Base-by-base conservation (phyloP, 2,113 vertebrate genomes). In the Elgaria multicarinata region DNA sequence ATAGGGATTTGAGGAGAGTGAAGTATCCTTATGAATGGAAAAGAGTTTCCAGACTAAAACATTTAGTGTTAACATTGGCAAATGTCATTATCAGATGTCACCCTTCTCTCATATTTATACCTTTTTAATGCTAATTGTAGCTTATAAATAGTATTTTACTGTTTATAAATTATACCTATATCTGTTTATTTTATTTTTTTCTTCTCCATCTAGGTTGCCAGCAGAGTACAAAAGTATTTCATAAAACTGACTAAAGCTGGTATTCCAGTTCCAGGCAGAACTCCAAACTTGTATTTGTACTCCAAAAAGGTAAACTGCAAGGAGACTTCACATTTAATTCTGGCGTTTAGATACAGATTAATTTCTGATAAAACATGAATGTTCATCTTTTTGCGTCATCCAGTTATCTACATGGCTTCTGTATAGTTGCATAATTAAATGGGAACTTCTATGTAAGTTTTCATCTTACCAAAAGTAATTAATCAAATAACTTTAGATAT, bases 231-330 rank as follows among this genome's bases (percentile, higher is more conserved):
- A 93, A 99, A 99, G 95, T 99, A 99, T 95, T 99, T 99, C 97
- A 99, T 99, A 97, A 99, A 99, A 96, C 97, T 99, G 96, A 99
- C 99, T 90, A 99, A 99, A 97, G 99, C 99, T 94, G 99, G 99
- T 78, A 99, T 99, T 95, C 98, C 99, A n/a, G 99, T 99, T 90
- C 99, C 99, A 86, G 99, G 99, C 94, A 97, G 99, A 96, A 99
- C 98, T 75, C 99, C 99, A 92, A 99, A 99, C 94, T 96, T 99
- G 91, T 99, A 98, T 98, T 98, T 99, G 97, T 99, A 99, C 96
- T 99, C 98, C 95, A 99, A 98, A 97, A 99, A 99, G 99, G 99
- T 99, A 96, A 85, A 97, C 90, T 90, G 26, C 20, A 86, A 77
- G 33, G 94, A 36, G 72, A 93, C 55, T 84, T 33, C 0, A 0